Base-by-base conservation (phyloP, 2,888 invertebrate species). In the Apamea epomidion region DNA sequence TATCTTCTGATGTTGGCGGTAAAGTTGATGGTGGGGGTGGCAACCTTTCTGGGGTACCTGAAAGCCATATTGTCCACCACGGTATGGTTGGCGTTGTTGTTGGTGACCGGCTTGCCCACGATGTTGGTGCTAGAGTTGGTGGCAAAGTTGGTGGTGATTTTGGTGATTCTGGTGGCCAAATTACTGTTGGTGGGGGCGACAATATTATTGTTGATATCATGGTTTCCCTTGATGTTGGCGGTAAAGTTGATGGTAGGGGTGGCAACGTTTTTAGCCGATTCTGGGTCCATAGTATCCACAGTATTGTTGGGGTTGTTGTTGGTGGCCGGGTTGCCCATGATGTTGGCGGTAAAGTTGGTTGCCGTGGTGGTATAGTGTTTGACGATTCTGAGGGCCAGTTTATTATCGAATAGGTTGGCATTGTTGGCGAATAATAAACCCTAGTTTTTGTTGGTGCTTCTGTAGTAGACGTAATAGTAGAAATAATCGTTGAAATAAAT, bases 231-330 rank as follows among this genome's bases (percentile, higher is more conserved):
- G 64, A 48, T 64, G 7, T 62, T n/a, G n/a, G 42, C 18, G 18
- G 68, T 45, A 45, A 21, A 48, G 29, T 69, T 29, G 21, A 3
- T 10, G 29, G 48, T 80, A 64, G 8, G 42, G 29, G 5, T 25
- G 7, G 25, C 18, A 29, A 14, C 18, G 25, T 42, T 64, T 32
- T 10, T 42, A 25, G 25, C 8, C 5, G 29, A 4, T 45, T 48
- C 18, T 78, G 32, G 14, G 6, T 1, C 60, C 48, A 37, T 25
- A 74, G 7, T 32, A 37, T 51, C 81, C 58, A 69, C 6, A 18
- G 14, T 42, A 21, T 42, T 5, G 51, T 69, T 29, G 60, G 68
- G 5, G 72, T 80, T 29, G 80, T 37, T 37, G 80, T 82, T 18
- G 82, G 37, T 29, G 64, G 65, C 14, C 21, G 75, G 2, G 54